phyloP scores from a whole-genome alignment of 2,888 invertebrate genomes.

The Sipha maydis region DNA sequence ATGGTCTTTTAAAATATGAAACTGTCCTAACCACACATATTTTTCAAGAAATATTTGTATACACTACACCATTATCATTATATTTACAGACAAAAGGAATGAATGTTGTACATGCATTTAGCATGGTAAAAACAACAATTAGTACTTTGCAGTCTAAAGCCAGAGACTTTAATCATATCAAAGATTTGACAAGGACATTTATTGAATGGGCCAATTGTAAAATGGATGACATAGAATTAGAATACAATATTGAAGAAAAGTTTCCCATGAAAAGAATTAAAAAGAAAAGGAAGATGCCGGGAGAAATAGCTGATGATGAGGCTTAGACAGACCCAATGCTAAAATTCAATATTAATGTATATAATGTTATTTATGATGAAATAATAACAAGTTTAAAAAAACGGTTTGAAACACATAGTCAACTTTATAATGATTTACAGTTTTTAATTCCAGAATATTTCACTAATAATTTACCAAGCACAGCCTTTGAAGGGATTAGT shows the following conservation, averaged over 20 bases:
- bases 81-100: background rate
- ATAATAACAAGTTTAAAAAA: background rate
- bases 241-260: background rate
- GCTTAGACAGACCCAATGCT: background rate
- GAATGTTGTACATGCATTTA: conserved; percentile 3
- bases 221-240: background rate
- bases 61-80: too few species aligned
- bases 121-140: conserved; percentile 8
- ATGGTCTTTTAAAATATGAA: too few species aligned
- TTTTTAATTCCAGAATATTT: conserved; percentile 9
- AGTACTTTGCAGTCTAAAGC: background rate
- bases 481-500: conserved; percentile 6
- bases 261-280: too few species aligned
- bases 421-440: conserved; percentile 17
- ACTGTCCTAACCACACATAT: too few species aligned
- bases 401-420: conserved; percentile 4
- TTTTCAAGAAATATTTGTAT: background rate
- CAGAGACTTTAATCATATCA: background rate
- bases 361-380: conserved; percentile 13
- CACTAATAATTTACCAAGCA: conserved; percentile 4
- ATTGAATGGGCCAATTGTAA: background rate
- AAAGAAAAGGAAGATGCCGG: background rate
- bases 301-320: background rate
- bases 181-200: background rate
- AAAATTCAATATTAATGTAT: background rate